phyloP scores from a whole-genome alignment of 2,113 vertebrate species.

The Hippopotamus amphibius region DNA sequence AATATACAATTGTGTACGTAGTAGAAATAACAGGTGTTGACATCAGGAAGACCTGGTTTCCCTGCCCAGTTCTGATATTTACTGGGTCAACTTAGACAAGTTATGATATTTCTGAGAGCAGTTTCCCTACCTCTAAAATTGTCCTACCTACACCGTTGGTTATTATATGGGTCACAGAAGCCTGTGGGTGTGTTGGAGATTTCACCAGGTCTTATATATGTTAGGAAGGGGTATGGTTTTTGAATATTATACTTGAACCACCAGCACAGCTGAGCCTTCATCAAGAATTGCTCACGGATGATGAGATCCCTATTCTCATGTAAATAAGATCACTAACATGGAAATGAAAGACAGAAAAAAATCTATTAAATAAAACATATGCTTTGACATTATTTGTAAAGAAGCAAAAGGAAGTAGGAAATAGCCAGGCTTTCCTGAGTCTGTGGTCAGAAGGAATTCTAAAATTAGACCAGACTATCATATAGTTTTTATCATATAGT shows the following conservation, averaged over 20 bases:
- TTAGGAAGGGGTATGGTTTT: not conserved
- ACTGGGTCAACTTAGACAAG: not conserved
- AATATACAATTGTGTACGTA: not conserved
- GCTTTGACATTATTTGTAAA: slow-evolving; percentile 6
- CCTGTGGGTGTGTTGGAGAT: not conserved
- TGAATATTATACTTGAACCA: not conserved
- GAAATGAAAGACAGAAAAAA: not conserved
- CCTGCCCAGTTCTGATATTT: not conserved
- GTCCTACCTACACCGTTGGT: not conserved
- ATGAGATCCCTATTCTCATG: not conserved
- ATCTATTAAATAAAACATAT: not conserved
- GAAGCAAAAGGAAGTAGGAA: slow-evolving; percentile 22
- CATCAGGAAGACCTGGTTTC: not conserved
- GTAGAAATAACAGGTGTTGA: not conserved
- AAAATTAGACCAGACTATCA: not conserved
- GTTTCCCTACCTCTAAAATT: not conserved
- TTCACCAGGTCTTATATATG: not conserved
- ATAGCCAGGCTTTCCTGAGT: not conserved
- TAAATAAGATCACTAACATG: not conserved
- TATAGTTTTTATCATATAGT: not conserved
- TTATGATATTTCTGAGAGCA: not conserved
- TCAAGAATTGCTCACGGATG: not conserved
- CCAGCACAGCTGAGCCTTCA: not conserved
- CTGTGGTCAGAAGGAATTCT: not conserved
- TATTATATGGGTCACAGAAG: not conserved